Evolutionary conservation across 2,113 vertebrate genomes (phyloP).

Genomic region (Corythornis cristatus): DNA sequence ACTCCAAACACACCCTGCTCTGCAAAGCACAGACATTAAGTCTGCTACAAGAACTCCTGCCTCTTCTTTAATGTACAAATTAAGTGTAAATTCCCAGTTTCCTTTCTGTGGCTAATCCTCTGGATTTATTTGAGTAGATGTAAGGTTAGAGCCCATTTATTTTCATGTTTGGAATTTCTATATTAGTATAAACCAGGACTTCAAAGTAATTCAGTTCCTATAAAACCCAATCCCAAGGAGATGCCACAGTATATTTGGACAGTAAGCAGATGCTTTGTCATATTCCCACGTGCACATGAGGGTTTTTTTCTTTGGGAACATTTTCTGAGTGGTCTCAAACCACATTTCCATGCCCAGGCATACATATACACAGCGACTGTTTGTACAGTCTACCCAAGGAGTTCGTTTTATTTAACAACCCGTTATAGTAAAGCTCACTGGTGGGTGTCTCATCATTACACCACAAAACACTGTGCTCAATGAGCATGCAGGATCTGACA

Average conservation of each 20-base stretch:
- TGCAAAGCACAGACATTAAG: background rate
- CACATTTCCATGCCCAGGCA: conserved; percentile 42
- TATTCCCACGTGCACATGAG: conserved; percentile 44
- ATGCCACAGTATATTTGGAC: conserved; percentile 49
- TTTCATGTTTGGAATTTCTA: conserved; percentile 59
- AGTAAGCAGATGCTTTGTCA: conserved; percentile 64
- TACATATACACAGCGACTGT: conserved; percentile 27
- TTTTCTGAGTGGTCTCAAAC: conserved; percentile 48
- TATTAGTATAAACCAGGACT: conserved; percentile 65
- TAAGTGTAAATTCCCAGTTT: conserved; percentile 54
- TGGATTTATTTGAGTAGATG: conserved; percentile 27
- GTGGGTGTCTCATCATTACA: conserved; percentile 29
- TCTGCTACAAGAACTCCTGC: background rate
- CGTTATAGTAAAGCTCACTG: conserved; percentile 31
- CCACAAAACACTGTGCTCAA: conserved; percentile 29
- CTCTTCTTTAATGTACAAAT: conserved; percentile 41
- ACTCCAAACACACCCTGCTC: fast-evolving
- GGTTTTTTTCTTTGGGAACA: conserved; percentile 61
- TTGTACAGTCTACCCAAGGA: conserved; percentile 50
- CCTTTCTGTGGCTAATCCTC: conserved; percentile 54
- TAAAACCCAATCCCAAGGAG: conserved; percentile 55
- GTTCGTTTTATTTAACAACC: conserved; percentile 29
- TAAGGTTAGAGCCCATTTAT: conserved; percentile 47
- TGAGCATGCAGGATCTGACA: conserved; percentile 42
- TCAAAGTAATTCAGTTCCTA: conserved; percentile 56